Conservation (phyloP, 2,113 vertebrate genomes). For the Aegithalos caudatus region DNA sequence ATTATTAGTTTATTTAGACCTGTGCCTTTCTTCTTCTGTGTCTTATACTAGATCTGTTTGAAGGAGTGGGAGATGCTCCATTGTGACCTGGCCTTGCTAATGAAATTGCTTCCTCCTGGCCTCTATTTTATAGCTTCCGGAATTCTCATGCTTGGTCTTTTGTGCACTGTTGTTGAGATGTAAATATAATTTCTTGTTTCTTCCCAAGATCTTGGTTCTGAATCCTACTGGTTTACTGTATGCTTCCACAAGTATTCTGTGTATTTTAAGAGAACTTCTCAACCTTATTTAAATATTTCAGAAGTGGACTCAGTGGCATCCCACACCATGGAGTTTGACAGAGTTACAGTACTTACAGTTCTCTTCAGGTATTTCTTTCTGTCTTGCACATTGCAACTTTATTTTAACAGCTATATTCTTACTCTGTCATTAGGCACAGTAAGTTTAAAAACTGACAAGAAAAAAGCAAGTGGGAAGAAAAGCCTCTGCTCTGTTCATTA, state of each 20-base stretch:
- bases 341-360: not conserved
- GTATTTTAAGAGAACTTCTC: not conserved
- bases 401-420: not conserved
- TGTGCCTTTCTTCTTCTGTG: not conserved
- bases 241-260: not conserved
- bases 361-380: constrained; percentile 23
- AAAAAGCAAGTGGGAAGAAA: not conserved
- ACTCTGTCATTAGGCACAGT: not conserved
- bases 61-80: not conserved
- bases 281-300: not conserved
- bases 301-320: not conserved
- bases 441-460: not conserved
- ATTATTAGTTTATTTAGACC: not conserved
- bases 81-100: not conserved
- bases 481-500: not conserved
- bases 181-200: not conserved
- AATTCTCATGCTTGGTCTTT: not conserved
- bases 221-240: not conserved
- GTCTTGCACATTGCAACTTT: not conserved
- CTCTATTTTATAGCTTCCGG: not conserved
- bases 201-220: constrained; percentile 2
- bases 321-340: not conserved
- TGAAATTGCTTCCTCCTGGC: constrained; percentile 15
- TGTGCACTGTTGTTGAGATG: not conserved
- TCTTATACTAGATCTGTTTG: not conserved